Conservation (phyloP, 1,140 invertebrate genomes). For the Hydropsyche tenuis region DNA sequence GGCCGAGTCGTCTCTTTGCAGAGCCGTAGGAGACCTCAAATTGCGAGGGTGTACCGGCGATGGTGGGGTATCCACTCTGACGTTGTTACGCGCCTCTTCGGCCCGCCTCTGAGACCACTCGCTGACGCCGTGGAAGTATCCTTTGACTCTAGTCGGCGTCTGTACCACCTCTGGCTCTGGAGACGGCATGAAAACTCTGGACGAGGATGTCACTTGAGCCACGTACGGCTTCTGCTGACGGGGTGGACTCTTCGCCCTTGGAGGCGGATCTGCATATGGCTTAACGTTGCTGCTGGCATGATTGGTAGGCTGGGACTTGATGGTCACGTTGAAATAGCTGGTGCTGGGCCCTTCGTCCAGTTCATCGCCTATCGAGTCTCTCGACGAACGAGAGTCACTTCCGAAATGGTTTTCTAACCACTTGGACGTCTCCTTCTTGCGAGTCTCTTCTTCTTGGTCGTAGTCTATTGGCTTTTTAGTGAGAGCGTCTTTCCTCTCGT, state of each 20-base stretch:
- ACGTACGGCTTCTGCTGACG: constrained; percentile 55
- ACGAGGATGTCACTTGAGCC: constrained; percentile 56
- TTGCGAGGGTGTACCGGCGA: constrained; percentile 58
- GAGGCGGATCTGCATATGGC: constrained; percentile 52
- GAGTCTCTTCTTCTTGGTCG: constrained; percentile 85
- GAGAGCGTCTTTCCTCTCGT: constrained; percentile 78
- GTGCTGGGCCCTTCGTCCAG: constrained; percentile 67
- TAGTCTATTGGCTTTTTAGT: constrained; percentile 81
- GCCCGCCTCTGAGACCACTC: constrained; percentile 77
- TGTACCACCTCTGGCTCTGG: constrained; percentile 56
- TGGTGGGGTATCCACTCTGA: constrained; percentile 57
- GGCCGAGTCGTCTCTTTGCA: constrained; percentile 63
- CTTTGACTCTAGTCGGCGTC: constrained; percentile 57
- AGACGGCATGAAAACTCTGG: constrained; percentile 58
- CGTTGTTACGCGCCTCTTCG: constrained; percentile 56
- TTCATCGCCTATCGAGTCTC: constrained; percentile 65
- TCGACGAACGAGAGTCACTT: constrained; percentile 80
- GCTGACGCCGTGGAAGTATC: constrained; percentile 74
- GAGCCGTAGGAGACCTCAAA: constrained; percentile 56
- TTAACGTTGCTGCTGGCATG: constrained; percentile 56
- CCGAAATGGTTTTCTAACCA: constrained; percentile 91
- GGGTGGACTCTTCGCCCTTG: constrained; percentile 51
- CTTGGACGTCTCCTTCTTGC: constrained; percentile 86
- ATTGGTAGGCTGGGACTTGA: constrained; percentile 70
- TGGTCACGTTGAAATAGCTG: constrained; percentile 79